A percentile compares a stretch with the other conserved stretches of the same genome.
These are phyloP conservation scores for Symphodus melops DNA, from an alignment of 2,113 vertebrate species.

Conservation along the genomic window DNA sequence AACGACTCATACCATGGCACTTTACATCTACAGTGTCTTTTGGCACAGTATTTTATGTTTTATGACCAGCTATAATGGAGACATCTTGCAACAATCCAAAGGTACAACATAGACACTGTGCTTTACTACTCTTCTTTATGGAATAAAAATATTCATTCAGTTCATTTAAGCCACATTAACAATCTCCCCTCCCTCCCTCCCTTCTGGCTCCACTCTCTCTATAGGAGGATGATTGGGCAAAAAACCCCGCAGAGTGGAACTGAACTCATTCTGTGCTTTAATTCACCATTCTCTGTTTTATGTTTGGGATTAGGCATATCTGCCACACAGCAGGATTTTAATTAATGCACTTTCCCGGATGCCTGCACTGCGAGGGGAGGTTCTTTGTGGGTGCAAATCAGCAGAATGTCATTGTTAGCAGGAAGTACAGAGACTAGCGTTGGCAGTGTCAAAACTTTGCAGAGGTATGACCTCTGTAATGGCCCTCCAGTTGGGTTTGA, in stretches of 20 bases:
- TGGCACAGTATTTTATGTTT: constrained; percentile 28
- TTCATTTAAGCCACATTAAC: constrained; percentile 53
- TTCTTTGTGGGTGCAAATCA: constrained; percentile 62
- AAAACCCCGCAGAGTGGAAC: constrained; percentile 56
- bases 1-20: constrained; percentile 30
- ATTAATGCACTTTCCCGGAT: constrained; percentile 69
- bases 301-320: constrained; percentile 75
- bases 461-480: constrained; percentile 40
- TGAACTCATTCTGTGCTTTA: constrained; percentile 72
- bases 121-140: constrained; percentile 39
- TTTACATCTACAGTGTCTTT: constrained; percentile 35
- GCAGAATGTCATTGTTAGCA: constrained; percentile 72
- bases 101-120: constrained; percentile 36
- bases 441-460: constrained; percentile 28
- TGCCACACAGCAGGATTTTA: constrained; percentile 81
- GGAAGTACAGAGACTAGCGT: constrained; percentile 44
- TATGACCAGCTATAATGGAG: constrained; percentile 45
- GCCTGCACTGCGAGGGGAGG: constrained; percentile 42
- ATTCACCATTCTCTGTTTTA: constrained; percentile 73
- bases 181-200: constrained; percentile 7
- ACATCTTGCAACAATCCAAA: constrained; percentile 48
- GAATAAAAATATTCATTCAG: constrained; percentile 61
- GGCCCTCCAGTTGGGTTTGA: constrained; percentile 31
- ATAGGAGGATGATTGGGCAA: constrained; percentile 56
- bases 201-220: constrained; percentile 30